These are phyloP conservation scores for Lepilemur septentrionalis DNA, from an alignment of 2,797 vertebrate genomes.

Conservation along the genomic window DNA sequence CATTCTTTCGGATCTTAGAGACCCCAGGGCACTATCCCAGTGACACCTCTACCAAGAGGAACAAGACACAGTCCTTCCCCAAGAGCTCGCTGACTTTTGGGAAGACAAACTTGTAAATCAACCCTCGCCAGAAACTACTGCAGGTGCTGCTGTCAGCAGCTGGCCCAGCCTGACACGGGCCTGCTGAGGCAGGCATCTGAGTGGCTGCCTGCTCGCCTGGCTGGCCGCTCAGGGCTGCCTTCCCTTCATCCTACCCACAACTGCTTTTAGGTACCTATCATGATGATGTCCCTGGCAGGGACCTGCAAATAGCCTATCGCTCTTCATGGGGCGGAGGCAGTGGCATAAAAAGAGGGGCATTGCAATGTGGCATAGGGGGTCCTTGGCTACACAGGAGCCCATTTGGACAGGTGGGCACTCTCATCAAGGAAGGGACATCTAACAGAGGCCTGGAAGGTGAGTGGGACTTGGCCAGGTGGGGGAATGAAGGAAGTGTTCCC, in stretches of 20 bases:
- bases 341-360: fast-evolving
- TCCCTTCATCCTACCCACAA: background rate
- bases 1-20: background rate
- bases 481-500: fast-evolving
- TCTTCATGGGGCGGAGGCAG: background rate
- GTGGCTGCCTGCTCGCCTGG: background rate
- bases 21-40: background rate
- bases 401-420: fast-evolving
- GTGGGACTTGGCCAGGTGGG: fast-evolving
- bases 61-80: background rate
- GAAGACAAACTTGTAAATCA: background rate
- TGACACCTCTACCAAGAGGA: background rate
- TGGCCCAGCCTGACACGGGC: background rate
- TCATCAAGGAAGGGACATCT: background rate
- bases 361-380: background rate
- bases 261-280: background rate
- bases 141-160: fast-evolving
- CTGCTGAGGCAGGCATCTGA: no score
- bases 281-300: fast-evolving
- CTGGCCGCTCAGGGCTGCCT: background rate
- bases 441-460: background rate
- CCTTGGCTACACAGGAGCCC: background rate
- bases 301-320: background rate
- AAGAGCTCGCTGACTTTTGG: background rate
- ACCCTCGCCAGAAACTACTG: fast-evolving